A percentile compares a stretch with the other conserved stretches of the same genome.
phyloP scores from a whole-genome alignment of 2,797 vertebrate genomes.

The Leptodactylus fallax region DNA sequence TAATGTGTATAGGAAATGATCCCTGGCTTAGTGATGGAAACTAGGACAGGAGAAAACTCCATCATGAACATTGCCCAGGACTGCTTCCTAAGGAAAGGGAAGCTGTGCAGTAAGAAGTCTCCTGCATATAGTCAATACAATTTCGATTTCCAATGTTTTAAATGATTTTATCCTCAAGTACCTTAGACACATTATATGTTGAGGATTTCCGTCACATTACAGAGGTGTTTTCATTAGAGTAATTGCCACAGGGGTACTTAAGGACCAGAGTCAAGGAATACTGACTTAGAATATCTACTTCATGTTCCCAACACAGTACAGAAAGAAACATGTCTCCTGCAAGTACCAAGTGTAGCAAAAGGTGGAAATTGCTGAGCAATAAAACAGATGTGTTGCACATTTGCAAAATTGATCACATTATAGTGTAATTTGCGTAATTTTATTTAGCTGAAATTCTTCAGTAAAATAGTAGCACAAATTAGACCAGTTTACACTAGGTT shows the following conservation, averaged over 20 bases:
- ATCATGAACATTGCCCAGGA: slow-evolving; percentile 3
- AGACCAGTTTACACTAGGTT: no score
- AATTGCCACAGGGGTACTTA: neutral
- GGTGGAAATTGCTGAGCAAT: no score
- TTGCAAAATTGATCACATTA: no score
- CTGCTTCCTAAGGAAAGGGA: neutral
- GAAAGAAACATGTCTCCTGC: neutral
- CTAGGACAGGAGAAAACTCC: slow-evolving; percentile 20
- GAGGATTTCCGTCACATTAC: slow-evolving; percentile 6
- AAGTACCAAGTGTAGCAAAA: neutral
- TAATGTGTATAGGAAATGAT: slow-evolving; percentile 33
- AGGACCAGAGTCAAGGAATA: neutral
- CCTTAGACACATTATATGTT: neutral
- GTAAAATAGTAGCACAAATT: no score
- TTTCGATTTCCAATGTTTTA: neutral
- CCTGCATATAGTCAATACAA: neutral
- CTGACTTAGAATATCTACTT: neutral
- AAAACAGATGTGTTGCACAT: no score
- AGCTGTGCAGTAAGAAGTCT: neutral
- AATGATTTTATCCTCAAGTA: neutral
- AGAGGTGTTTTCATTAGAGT: neutral
- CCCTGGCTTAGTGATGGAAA: slow-evolving; percentile 31
- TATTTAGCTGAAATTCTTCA: no score
- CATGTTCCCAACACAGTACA: neutral
- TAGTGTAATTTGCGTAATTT: no score